Base-by-base conservation (phyloP, 2,888 invertebrate species). In the Thumatha senex region DNA sequence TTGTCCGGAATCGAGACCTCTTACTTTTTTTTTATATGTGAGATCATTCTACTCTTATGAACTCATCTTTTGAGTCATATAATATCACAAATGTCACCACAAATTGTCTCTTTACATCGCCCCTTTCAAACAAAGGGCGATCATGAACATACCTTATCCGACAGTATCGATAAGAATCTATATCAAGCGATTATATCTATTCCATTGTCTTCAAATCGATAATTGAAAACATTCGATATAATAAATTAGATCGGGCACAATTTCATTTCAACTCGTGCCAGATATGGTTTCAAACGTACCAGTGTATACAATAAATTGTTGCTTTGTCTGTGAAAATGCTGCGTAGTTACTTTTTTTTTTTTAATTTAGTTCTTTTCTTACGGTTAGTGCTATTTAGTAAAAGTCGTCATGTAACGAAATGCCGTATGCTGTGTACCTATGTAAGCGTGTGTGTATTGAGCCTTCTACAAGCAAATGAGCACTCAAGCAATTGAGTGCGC, bases 161-260 rank as follows among this genome's bases (percentile, higher is more conserved):
- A 65, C 49, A 46, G 47, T 61, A 58, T 54, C 56, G 67, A 68
- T 67, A 58, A 50, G 51, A 14, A 67, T 68, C 67, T 48, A 65
- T 65, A 65, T 68, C 69, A 57, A 58, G 46, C 54, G 66, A 69
- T 68, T 63, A 63, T 66, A 68, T 66, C 67, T 58, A 69, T 58
- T 49, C 61, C 67, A 69, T 69, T 67, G 67, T 67, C 63, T 56
- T 56, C 58, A 61, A 54, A 67, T 69, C 67, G 66, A 59, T 67
- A 66, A 67, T 67, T 69, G 69, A 66, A 66, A 66, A 68, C 61
- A 68, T 65, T 68, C 66, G 63, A 56, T 61, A 61, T 55, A 58
- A 65, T 67, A 68, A 65, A 67, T 65, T 63, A 65, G 58, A 63
- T 56, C 54, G 51, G 61, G 60, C 56, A 55, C 66, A 46, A 53